Base-by-base conservation (phyloP, 2,888 invertebrate genomes). In the Harpalus rubripes region DNA sequence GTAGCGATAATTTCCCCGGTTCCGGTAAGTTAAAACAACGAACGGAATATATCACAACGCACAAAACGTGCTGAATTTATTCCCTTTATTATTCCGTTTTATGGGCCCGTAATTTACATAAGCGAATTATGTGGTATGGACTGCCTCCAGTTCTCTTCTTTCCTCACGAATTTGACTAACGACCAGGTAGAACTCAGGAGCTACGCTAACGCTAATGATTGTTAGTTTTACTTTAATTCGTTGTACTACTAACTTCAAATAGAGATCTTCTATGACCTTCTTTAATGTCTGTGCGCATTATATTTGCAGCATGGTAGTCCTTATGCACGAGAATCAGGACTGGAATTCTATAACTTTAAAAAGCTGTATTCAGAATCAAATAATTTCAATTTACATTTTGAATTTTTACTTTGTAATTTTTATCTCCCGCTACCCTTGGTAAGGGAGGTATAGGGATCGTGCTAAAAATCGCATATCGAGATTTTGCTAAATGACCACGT, bases 41-140 rank as follows among this genome's bases (percentile, higher is more conserved):
- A 56, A 59, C 18, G 58, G 78, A 78, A 78, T 78, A 58, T 78
- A 78, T 78, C 59, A 78, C 78, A 56, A 22, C 78, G 58, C 78
- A 59, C 65, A 81, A 81, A 81, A 81, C 65, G 81, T 52, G 65
- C 65, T 81, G 63, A 81, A 81, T 81, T 81, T 81, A 61, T 81
- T 81, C 32, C 81, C 81, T 44, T 81, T 81, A 65, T 81, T 65
- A 81, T 81, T 81, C 65, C 63, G 65, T 81, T 81, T 81, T 63
- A 63, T 63, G 81, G 18, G 59, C 52, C 72, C 72, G 80, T 41
- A 61, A 81, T 81, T 81, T 81, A 52, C 81, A 81, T 63, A 61
- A 81, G 81, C 61, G 81, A 65, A 63, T 81, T 81, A 61, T 81
- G 81, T 65, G 65, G 41, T 56, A 59, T 59, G 59, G 5, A 59